Percentiles rank a stretch among this genome's conserved stretches.
Evolutionary conservation across 2,113 vertebrate genomes (phyloP).

Genomic region (Cepphus grylle): DNA sequence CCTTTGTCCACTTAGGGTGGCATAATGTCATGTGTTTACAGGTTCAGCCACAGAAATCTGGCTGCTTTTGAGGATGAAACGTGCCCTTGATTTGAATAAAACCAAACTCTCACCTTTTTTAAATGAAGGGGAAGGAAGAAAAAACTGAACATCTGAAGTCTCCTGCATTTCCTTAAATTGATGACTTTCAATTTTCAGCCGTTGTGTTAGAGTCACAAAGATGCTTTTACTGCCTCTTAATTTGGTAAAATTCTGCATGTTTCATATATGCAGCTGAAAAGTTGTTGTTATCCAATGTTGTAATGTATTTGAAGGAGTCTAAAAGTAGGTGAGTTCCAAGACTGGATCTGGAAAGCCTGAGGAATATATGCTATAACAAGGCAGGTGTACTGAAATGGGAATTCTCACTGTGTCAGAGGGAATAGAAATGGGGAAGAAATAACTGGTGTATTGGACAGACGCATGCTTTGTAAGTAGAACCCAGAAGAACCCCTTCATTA

Average conservation of each 20-base stretch:
- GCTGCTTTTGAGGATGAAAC: not conserved
- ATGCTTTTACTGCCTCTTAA: not conserved
- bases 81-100: not conserved
- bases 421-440: not conserved
- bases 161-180: not conserved
- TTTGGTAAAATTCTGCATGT: not conserved
- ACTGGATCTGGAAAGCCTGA: not conserved
- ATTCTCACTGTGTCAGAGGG: not conserved
- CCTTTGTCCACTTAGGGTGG: not conserved
- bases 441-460: not conserved
- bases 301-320: not conserved
- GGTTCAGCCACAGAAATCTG: not conserved
- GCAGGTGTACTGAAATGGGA: not conserved
- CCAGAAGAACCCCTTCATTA: not conserved
- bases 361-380: accelerated
- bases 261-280: not conserved
- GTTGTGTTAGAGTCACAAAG: not conserved
- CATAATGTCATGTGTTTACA: not conserved
- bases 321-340: not conserved
- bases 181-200: not conserved
- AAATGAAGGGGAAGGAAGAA: not conserved
- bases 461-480: not conserved
- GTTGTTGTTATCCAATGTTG: not conserved
- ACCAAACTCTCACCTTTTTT: not conserved
- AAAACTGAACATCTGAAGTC: accelerated